These are phyloP conservation scores for Pocillopora grandis DNA, from an alignment of 92 coral and sea anemone genomes.

Conservation along the genomic window DNA sequence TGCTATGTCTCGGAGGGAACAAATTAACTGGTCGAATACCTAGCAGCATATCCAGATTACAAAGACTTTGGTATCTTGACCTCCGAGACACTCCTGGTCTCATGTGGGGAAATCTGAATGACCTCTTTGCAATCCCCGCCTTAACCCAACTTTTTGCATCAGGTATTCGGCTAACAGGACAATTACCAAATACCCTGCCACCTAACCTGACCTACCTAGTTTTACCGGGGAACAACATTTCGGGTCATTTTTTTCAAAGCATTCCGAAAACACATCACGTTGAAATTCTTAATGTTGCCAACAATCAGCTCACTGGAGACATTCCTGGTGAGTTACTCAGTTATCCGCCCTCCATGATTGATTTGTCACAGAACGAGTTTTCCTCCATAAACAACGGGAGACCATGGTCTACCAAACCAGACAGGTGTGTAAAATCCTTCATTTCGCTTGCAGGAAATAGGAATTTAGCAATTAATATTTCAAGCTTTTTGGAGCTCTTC, in stretches of 20 bases:
- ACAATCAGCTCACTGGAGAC: constrained; percentile 52
- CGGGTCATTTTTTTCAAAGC: constrained; percentile 33
- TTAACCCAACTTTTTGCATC: constrained; percentile 45
- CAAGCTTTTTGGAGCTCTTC: constrained; percentile 35
- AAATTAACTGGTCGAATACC: constrained; percentile 57
- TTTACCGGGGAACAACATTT: constrained; percentile 57
- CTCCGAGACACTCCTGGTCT: constrained; percentile 42
- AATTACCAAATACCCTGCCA: constrained; percentile 43
- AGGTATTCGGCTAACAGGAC: constrained; percentile 46
- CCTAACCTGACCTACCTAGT: not conserved
- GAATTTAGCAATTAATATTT: constrained; percentile 41
- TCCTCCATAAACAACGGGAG: constrained; percentile 33
- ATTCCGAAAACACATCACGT: constrained; percentile 26
- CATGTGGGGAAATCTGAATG: constrained; percentile 50
- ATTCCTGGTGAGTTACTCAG: constrained; percentile 44
- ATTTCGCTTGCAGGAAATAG: constrained; percentile 50
- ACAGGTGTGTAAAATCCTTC: not conserved
- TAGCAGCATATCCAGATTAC: constrained; percentile 39
- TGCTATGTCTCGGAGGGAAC: constrained; percentile 55
- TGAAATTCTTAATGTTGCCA: constrained; percentile 42
- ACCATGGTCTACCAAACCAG: constrained; percentile 16
- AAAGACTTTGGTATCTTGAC: constrained; percentile 43
- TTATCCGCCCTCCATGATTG: not conserved
- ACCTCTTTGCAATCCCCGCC: constrained; percentile 35
- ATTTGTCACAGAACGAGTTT: constrained; percentile 50